Percentiles rank a stretch among this genome's conserved stretches.
Conservation (phyloP, 2,797 vertebrate species). For the Coluber constrictor region DNA sequence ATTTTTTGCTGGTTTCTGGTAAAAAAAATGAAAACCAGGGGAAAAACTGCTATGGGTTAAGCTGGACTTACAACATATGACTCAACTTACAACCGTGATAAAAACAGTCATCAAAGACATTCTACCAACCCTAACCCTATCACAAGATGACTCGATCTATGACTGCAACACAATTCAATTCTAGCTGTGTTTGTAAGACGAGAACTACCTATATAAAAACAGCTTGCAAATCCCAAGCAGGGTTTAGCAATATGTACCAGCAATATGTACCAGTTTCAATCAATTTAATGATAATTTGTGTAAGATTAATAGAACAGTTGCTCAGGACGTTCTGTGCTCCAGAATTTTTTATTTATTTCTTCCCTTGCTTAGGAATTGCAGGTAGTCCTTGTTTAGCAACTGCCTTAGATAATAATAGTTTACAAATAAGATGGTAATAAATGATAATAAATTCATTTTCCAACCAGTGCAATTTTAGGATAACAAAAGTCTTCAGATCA, state of each 20-base stretch:
- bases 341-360: background rate
- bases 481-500: background rate
- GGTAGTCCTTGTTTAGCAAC: background rate
- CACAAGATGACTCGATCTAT: background rate
- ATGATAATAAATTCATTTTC: background rate
- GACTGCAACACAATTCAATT: background rate
- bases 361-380: background rate
- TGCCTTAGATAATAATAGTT: background rate
- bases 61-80: too few relatives aligned
- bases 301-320: background rate
- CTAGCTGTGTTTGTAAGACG: background rate
- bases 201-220: background rate
- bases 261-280: background rate
- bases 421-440: background rate
- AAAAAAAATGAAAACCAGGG: too few relatives aligned
- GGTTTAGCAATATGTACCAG: background rate
- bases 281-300: background rate
- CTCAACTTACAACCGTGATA: too few relatives aligned
- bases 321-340: background rate
- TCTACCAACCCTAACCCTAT: background rate
- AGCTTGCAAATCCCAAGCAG: background rate
- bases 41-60: too few relatives aligned
- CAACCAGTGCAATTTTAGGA: background rate
- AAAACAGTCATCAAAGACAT: too few relatives aligned
- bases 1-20: too few relatives aligned